Conservation (phyloP, 2,113 vertebrate species). For the Neodontobutis hainanensis region DNA sequence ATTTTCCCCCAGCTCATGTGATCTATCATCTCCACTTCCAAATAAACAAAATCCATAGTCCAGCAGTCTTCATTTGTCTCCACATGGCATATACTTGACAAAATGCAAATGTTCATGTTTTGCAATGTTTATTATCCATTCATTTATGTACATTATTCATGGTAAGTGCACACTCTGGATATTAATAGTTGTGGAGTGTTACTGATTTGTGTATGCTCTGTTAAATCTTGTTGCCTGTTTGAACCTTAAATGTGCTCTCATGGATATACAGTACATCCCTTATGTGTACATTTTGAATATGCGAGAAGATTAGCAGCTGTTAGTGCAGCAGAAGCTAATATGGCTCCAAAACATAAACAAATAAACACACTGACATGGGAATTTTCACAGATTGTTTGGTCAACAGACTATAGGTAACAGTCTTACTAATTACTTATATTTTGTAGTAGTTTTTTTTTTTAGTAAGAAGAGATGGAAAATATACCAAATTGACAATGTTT, state of each 20-base stretch:
- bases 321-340: not conserved
- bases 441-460: no score
- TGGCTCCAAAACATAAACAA: constrained; percentile 1
- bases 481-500: no score
- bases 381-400: not conserved
- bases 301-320: constrained; percentile 8
- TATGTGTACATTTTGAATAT: not conserved
- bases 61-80: no score
- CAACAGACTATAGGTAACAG: not conserved
- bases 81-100: not conserved
- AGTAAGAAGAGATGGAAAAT: no score
- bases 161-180: not conserved
- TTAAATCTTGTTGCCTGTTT: constrained; percentile 4
- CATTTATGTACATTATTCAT: constrained; percentile 16
- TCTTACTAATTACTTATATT: no score
- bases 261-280: constrained; percentile 1
- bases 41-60: no score
- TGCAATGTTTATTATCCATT: not conserved
- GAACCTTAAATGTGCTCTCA: constrained; percentile 6
- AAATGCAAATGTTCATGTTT: not conserved
- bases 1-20: no score
- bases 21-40: no score
- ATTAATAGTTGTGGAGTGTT: constrained; percentile 6
- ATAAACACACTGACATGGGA: not conserved
- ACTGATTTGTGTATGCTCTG: constrained; percentile 2